These are phyloP conservation scores for Galeopterus variegatus DNA, from an alignment of 2,113 vertebrate genomes.

Conservation along the genomic window DNA sequence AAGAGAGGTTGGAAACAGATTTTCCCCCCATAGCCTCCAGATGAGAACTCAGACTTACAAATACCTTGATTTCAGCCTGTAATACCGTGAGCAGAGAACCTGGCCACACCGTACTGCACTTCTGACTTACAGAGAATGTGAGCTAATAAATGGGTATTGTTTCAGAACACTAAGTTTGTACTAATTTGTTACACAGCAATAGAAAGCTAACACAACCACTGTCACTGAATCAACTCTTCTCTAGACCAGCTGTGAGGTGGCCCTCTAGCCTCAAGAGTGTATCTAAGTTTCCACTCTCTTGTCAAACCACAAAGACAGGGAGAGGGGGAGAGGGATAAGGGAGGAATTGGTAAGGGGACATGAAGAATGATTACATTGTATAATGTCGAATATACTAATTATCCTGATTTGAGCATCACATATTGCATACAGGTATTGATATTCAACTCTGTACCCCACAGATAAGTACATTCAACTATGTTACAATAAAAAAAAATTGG, in stretches of 20 bases:
- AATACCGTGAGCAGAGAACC: constrained; percentile 3
- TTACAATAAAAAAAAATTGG: too few species aligned
- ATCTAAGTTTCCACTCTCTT: neutral
- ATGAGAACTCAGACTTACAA: neutral
- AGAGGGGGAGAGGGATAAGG: too few species aligned
- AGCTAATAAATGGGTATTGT: constrained; percentile 51
- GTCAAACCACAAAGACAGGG: neutral
- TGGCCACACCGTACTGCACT: neutral
- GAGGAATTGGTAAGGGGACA: too few species aligned
- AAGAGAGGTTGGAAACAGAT: neutral
- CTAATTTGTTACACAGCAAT: neutral
- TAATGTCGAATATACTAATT: too few species aligned
- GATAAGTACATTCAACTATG: too few species aligned
- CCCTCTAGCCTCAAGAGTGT: neutral
- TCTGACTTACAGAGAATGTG: neutral
- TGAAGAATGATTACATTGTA: too few species aligned
- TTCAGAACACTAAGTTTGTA: neutral
- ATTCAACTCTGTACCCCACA: too few species aligned
- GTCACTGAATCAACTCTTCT: neutral
- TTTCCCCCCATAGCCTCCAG: neutral
- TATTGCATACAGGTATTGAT: too few species aligned
- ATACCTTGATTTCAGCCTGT: constrained; percentile 15
- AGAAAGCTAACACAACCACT: constrained; percentile 23
- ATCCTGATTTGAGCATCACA: too few species aligned
- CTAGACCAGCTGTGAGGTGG: neutral